These are phyloP conservation scores for Isoperla grammatica DNA, from an alignment of 2,888 invertebrate species.

Conservation along the genomic window DNA sequence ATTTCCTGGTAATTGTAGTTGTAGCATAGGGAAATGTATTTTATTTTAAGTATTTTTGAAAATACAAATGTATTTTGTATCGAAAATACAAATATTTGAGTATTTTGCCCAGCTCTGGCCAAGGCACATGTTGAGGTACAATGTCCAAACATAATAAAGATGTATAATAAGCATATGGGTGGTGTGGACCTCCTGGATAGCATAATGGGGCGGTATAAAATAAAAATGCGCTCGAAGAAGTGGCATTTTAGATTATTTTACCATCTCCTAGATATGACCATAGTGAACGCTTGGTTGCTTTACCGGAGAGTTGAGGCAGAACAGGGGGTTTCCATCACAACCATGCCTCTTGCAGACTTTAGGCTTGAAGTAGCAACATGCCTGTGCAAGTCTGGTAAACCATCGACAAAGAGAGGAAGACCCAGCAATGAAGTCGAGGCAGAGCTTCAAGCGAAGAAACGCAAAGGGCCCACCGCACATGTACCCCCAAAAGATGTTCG, in stretches of 20 bases:
- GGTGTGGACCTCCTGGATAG: constrained; percentile 24
- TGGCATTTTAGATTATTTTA: constrained; percentile 11
- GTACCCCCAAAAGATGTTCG: constrained; percentile 13
- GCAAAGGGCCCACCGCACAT: background rate
- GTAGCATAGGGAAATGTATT: no score
- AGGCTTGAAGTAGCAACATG: constrained; percentile 1
- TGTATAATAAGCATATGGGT: constrained; percentile 29
- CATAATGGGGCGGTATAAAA: constrained; percentile 14
- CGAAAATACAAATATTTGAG: no score
- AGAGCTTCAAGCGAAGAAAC: constrained; percentile 8
- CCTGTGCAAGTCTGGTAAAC: background rate
- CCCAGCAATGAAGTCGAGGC: constrained; percentile 3
- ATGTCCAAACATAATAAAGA: constrained; percentile 31
- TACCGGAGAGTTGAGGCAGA: background rate
- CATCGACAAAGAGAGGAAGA: background rate
- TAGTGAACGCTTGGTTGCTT: constrained; percentile 3
- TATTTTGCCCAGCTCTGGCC: no score
- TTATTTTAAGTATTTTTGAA: no score
- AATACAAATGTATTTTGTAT: no score
- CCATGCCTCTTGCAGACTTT: constrained; percentile 1
- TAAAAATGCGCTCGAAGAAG: constrained; percentile 5
- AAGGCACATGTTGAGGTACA: constrained; percentile 23
- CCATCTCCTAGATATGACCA: background rate
- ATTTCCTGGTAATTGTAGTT: no score
- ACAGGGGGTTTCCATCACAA: background rate